Conservation (phyloP, 2,113 vertebrate genomes). For the Nyctereutes procyonoides region DNA sequence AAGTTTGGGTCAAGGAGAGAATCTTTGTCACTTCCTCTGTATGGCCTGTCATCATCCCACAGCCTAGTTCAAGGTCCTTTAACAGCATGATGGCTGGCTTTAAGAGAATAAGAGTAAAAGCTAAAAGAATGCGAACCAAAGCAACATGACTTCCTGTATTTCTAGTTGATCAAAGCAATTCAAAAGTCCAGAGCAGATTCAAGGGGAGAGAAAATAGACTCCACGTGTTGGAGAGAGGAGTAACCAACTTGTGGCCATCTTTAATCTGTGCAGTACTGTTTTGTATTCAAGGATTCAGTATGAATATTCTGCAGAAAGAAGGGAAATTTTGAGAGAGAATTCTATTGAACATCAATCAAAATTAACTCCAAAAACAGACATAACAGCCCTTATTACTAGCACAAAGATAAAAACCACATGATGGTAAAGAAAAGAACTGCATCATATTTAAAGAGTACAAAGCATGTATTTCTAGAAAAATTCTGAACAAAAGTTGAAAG, state of each 20-base stretch:
- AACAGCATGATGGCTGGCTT: neutral
- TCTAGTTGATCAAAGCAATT: neutral
- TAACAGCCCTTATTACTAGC: neutral
- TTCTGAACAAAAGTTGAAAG: slow-evolving; percentile 24
- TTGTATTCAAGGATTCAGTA: neutral
- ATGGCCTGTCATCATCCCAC: neutral
- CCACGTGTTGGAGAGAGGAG: neutral
- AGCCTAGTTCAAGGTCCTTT: neutral
- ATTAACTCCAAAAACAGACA: slow-evolving; percentile 9
- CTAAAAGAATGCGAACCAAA: neutral
- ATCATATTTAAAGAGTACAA: neutral
- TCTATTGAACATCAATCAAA: slow-evolving; percentile 17
- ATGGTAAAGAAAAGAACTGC: neutral
- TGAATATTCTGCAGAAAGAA: neutral
- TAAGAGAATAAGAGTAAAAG: neutral
- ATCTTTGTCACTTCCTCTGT: neutral
- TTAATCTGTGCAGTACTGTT: neutral
- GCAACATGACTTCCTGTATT: neutral
- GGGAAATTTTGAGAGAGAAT: neutral
- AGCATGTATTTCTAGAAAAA: neutral
- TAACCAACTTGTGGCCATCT: neutral
- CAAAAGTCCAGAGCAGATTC: neutral
- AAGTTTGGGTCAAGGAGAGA: neutral
- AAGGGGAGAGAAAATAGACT: neutral
- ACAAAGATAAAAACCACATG: neutral